Evolutionary conservation across 2,113 vertebrate genomes (phyloP).

Genomic region (Struthidea cinerea): DNA sequence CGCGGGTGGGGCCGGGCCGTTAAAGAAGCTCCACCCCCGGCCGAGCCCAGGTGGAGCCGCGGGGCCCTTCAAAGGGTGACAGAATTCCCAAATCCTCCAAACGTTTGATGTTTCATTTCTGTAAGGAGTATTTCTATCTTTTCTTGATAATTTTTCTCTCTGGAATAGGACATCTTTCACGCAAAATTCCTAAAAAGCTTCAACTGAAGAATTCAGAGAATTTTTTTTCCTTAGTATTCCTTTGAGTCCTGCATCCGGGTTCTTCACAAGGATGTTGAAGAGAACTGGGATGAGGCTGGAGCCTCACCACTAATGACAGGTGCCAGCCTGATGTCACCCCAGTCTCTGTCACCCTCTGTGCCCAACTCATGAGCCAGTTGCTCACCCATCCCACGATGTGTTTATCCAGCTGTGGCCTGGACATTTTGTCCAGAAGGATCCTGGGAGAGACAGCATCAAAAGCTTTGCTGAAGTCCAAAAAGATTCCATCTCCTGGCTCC

Average conservation of each 20-base stretch:
- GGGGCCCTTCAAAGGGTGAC: background rate
- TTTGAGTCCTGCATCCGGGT: background rate
- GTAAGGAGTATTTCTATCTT: background rate
- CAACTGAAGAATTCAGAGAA: background rate
- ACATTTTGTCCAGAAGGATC: background rate
- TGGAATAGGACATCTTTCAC: background rate
- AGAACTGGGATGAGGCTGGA: background rate
- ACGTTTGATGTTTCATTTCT: background rate
- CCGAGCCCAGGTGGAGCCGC: background rate
- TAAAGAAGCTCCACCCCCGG: background rate
- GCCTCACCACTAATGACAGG: background rate
- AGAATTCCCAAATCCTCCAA: background rate
- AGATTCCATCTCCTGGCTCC: background rate
- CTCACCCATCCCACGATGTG: background rate
- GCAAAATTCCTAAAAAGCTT: background rate
- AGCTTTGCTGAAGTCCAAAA: background rate
- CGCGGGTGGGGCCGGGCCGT: background rate
- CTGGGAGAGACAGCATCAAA: background rate
- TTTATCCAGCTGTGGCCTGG: background rate
- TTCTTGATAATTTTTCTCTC: background rate
- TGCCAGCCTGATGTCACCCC: background rate
- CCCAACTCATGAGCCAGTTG: background rate
- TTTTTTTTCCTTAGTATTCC: background rate
- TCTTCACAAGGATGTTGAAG: background rate
- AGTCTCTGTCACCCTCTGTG: background rate